These are phyloP conservation scores for Okapia johnstoni DNA, from an alignment of 2,113 vertebrate species.

Conservation along the genomic window DNA sequence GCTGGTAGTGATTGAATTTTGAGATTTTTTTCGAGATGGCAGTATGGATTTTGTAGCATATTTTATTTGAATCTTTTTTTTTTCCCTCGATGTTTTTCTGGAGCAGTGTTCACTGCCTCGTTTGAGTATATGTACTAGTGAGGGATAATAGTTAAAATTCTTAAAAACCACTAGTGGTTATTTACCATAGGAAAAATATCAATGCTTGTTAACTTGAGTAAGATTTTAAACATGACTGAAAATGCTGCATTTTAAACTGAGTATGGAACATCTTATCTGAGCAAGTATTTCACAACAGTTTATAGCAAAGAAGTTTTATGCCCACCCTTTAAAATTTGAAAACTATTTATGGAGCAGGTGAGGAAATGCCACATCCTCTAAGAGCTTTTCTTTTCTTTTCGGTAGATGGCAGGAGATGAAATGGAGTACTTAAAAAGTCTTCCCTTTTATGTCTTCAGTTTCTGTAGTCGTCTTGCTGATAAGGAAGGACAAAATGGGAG, in stretches of 20 bases:
- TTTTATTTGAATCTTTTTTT: neutral
- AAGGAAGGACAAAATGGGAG: neutral
- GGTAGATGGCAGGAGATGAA: neutral
- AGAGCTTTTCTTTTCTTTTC: neutral
- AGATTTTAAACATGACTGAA: neutral
- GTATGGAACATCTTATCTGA: neutral
- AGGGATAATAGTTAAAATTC: neutral
- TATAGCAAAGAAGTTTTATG: neutral
- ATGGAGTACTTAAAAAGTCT: neutral
- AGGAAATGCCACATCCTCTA: neutral
- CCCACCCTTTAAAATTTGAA: neutral
- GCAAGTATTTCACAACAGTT: neutral
- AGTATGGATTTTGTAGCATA: neutral
- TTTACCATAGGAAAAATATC: neutral
- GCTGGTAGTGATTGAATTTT: neutral
- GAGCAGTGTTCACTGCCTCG: neutral
- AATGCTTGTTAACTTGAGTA: constrained; percentile 1
- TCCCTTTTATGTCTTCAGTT: neutral
- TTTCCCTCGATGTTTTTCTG: neutral
- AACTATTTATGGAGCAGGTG: neutral
- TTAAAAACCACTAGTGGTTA: neutral
- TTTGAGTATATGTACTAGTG: neutral
- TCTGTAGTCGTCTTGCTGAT: neutral
- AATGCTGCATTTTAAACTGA: neutral
- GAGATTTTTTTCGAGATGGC: neutral